Evolutionary conservation across 2,797 vertebrate genomes (phyloP), one percentile per base, ranked within the genome.

Genomic region (Acestrorhynchus altus): DNA sequence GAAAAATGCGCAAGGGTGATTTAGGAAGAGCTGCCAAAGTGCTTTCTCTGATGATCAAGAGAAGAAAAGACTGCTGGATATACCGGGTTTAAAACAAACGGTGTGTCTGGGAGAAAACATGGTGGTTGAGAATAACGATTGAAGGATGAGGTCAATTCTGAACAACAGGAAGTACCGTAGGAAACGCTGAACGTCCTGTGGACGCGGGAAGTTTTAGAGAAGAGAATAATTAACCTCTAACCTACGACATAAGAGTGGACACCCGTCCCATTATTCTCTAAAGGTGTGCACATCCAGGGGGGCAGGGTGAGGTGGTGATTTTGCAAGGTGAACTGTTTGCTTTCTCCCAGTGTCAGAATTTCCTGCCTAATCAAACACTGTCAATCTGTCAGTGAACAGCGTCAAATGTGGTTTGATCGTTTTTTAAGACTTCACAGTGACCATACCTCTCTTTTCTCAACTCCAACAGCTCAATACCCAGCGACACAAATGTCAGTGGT

Each of bases 11-110:
- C 78, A 78, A 86, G 86, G 84, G 73, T 86, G 87, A 88, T 82
- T 87, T 88, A 86, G 86, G 68, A 85, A 87, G 90, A 93, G 92
- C 93, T 93, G 90, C 92, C 93, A 92, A 93, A 94, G 92, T 94
- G 93, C 92, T 94, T 93, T 92, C 88, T 92, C 85, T 89, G 88
- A 84, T 82, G 84, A 75, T 85, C 76, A 86, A 70, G 52, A 72
- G 69, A 73, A 51, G 86, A 81, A 69, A 83, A 56, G 66, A 39
- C 72, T 61, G 65, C 71, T 86, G 86, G 86, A 85, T 68, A 71
- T 78, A 85, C 78, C 74, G 22, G 57, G 79, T 82, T 64, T 22
- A 74, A 81, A 35, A 80, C 79, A 11, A 70, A 54, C 44, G 77
- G 49, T 79, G 81, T 56, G 57, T 64, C 64, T 26, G 71, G 39